Evolutionary conservation across 2,888 invertebrate genomes (phyloP), one percentile per base, ranked within the genome.

Genomic region (Harpagoxenus sublaevis): DNA sequence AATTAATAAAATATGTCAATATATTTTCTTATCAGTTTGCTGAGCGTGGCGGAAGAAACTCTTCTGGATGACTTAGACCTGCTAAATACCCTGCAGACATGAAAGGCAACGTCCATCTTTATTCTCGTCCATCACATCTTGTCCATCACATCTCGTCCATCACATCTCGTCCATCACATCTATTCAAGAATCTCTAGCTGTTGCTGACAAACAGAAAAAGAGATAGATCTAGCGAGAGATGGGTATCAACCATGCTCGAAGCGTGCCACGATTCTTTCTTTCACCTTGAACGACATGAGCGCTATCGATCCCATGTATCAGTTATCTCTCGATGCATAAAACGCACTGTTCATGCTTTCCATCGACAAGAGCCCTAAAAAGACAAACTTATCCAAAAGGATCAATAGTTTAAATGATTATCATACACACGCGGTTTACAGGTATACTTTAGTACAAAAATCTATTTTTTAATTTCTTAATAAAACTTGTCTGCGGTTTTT

Each of bases 251-350:
- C 98, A 0, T 97, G 97, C 84, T 98, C 99, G 0, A 96, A 97
- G 88, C 96, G 98, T 55, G 98, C 98, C 0, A 97, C 98, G 0
- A 97, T 98, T 84, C 95, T 99, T 63, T 99, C 98, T 95, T 99
- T 98, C 94, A 98, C 98, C 0, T 95, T 99, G 74, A 98, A 98
- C 95, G 98, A 98, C 95, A 97, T 98, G 96, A 97, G 97, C 5
- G 96, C 96, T 84, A 98, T 99, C 89, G 98, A 99, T 95, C 98
- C 98, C 0, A 99, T 98, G 98, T 99, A 99, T 95, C 98, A 98
- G 95, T 99, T 98, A 95, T 98, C 98, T 0, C 95, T 99, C 89
- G 98, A 98, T 92, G 96, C 98, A 0, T 99, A 98, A 95, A 97
- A 97, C 85, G 96, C 97, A 81, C 96, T 98, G 1, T 99, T 98